These are phyloP conservation scores for Tipula unca DNA, from an alignment of 2,888 invertebrate genomes.

Conservation along the genomic window DNA sequence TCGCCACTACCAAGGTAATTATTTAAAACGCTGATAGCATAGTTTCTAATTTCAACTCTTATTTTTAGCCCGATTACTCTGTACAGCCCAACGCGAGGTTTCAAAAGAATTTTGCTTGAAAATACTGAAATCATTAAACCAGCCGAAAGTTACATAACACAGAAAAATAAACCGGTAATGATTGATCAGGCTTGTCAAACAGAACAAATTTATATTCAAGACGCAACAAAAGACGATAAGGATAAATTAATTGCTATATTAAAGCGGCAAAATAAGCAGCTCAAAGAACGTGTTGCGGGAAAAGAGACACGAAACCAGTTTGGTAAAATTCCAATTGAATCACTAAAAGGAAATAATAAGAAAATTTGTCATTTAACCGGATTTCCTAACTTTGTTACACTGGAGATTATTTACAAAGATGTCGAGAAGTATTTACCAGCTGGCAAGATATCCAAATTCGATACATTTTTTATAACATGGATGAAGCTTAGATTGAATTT, in stretches of 20 bases:
- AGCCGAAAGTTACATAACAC: neutral
- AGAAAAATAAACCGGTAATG: neutral
- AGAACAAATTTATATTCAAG: neutral
- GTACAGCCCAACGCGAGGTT: neutral
- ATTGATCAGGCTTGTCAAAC: neutral
- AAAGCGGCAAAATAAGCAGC: neutral
- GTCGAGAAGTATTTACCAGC: neutral
- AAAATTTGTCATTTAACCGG: neutral
- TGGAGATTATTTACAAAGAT: neutral
- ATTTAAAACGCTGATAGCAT: neutral
- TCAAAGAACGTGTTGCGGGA: neutral
- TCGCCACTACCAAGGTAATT: neutral
- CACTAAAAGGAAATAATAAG: neutral
- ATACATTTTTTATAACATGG: neutral
- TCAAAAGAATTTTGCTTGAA: neutral
- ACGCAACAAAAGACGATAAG: neutral
- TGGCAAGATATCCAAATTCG: neutral
- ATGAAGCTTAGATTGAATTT: neutral
- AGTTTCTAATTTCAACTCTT: neutral
- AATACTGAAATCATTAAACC: neutral
- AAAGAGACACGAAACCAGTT: neutral
- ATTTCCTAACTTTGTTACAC: neutral
- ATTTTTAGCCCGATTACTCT: neutral
- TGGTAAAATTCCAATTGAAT: neutral
- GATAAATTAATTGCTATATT: neutral